Evolutionary conservation across 2,113 vertebrate species (phyloP), one percentile per base, ranked within the genome.

Genomic region (Accipiter virgatus): DNA sequence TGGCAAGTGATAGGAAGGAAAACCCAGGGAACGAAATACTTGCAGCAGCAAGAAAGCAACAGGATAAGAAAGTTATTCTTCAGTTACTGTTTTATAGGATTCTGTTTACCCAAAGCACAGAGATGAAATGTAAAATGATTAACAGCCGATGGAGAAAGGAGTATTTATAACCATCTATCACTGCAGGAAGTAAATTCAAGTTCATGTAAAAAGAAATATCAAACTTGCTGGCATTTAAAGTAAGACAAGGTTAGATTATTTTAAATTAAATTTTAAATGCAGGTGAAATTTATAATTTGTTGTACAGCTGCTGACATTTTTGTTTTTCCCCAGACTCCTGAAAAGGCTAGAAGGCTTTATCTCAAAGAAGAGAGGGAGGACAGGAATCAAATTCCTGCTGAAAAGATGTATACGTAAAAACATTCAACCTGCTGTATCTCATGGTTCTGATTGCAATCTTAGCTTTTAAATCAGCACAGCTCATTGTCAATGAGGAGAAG

Each of bases 201-300:
- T 73, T 75, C 29, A 85, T 16, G 20, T 73, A 82, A 90, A 95
- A 95, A 68, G 88, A 94, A 95, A 87, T 70, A 90, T 90, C 81
- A 90, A 77, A 62, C 66, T 74, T 85, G 40, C 29, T 95, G 94
- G 59, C 75, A 92, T 96, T 96, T 93, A 62, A 95, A 91, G 74
- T 81, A 88, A 96, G 91, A 91, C 68, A 70, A 88, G 65, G 81
- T 85, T 78, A 87, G 68, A 93, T 85, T 90, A 93, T 87, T 96
- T 96, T 92, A 95, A 97, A 96, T 94, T 87, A 94, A 93, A 92
- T 88, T 96, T 84, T 73, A 94, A 94, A 83, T 87, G 85, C 47
- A 68, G 48, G 43, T 85, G 25, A 95, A 91, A 96, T 97, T 94
- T 72, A 87, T 93, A 91, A 95, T 88, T 95, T 95, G 56, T 53